Evolutionary conservation across 2,888 invertebrate genomes (phyloP).

Genomic region (Pheosia tremula): DNA sequence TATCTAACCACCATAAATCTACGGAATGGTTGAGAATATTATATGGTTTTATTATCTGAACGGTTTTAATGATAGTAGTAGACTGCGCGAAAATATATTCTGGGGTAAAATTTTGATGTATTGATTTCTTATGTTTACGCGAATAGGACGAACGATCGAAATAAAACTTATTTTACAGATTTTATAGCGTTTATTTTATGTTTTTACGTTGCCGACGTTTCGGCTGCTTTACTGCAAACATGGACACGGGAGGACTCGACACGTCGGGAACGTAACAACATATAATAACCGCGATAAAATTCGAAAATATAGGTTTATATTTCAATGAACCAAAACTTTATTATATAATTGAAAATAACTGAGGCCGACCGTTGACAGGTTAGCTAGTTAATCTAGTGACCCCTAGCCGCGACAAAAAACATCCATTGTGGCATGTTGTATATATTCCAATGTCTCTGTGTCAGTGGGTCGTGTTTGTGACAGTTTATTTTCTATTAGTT

Average conservation of each 20-base stretch:
- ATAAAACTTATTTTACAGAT: too few relatives aligned
- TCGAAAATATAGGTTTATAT: too few relatives aligned
- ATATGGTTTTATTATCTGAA: conserved; percentile 21
- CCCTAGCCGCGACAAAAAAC: conserved; percentile 18
- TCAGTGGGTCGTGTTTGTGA: background rate
- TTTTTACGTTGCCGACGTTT: too few relatives aligned
- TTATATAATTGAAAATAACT: background rate
- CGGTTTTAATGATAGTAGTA: conserved; percentile 23
- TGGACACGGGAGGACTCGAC: too few relatives aligned
- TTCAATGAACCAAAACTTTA: background rate
- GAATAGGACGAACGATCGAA: too few relatives aligned
- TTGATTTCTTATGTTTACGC: too few relatives aligned
- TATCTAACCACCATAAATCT: conserved; percentile 52
- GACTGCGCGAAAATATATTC: too few relatives aligned
- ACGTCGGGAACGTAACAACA: too few relatives aligned
- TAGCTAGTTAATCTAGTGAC: background rate
- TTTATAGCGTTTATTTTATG: too few relatives aligned
- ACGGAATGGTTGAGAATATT: conserved; percentile 16
- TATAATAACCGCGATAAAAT: too few relatives aligned
- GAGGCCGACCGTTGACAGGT: background rate
- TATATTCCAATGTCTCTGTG: background rate
- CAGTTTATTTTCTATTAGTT: background rate
- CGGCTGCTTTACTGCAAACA: too few relatives aligned
- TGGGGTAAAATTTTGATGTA: too few relatives aligned
- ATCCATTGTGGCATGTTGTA: conserved; percentile 25